Conservation (phyloP, 2,113 vertebrate species). For the Dromaius novaehollandiae region DNA sequence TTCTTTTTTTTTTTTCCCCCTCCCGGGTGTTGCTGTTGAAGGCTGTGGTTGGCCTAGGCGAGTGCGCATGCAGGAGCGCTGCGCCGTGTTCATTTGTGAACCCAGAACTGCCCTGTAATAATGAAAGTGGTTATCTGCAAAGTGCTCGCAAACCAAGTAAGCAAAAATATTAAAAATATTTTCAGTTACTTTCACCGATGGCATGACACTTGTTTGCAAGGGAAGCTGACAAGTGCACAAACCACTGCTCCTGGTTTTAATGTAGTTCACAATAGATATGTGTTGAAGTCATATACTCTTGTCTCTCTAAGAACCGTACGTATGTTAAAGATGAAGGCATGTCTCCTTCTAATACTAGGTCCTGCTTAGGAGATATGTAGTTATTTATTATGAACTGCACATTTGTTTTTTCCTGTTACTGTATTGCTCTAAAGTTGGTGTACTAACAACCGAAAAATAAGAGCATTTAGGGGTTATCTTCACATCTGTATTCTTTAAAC, state of each 20-base stretch:
- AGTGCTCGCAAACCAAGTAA: not conserved
- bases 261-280: not conserved
- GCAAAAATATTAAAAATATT: not conserved
- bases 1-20: not conserved
- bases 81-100: rapidly evolving
- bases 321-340: not conserved
- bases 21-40: not conserved
- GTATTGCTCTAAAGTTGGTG: not conserved
- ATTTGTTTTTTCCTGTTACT: not conserved
- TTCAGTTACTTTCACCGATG: not conserved
- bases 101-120: not conserved
- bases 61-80: rapidly evolving
- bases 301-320: not conserved
- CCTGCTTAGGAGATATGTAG: not conserved
- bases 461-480: not conserved
- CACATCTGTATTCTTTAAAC: not conserved
- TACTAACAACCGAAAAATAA: not conserved
- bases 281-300: not conserved
- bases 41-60: rapidly evolving
- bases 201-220: not conserved
- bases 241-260: not conserved
- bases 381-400: not conserved
- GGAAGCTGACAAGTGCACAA: not conserved
- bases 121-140: not conserved
- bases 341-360: not conserved